phyloP scores from a whole-genome alignment of 2,113 vertebrate genomes.

The Callithrix jacchus region DNA sequence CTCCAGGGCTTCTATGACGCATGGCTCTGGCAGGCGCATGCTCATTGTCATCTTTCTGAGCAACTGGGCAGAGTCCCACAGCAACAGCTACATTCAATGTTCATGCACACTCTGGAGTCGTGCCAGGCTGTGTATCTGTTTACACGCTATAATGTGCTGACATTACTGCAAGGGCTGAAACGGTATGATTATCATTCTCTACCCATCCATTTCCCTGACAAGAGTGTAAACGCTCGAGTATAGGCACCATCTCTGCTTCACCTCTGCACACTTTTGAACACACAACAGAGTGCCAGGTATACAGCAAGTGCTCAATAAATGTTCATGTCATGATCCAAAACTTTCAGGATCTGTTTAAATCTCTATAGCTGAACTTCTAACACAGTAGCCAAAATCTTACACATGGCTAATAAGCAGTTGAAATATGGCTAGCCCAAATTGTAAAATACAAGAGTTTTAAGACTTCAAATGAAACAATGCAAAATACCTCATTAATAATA shows the following conservation, averaged over 20 bases:
- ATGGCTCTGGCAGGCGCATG: accelerated
- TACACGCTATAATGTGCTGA: background rate
- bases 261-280: background rate
- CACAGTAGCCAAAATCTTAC: background rate
- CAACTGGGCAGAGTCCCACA: too few species aligned
- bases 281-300: background rate
- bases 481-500: background rate
- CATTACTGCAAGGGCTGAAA: background rate
- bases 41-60: background rate
- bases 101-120: background rate
- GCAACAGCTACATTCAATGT: background rate
- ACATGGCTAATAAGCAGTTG: background rate
- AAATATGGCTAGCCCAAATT: background rate
- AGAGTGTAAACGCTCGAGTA: background rate
- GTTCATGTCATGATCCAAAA: background rate
- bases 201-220: background rate
- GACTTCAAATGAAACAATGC: background rate
- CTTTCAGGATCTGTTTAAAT: background rate
- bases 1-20: too few species aligned
- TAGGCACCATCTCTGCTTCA: background rate
- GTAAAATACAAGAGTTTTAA: background rate
- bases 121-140: background rate
- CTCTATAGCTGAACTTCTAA: background rate
- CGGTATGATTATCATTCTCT: too few species aligned
- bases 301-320: background rate